phyloP scores from a whole-genome alignment of 2,888 invertebrate genomes.

The Phyllotreta striolata region DNA sequence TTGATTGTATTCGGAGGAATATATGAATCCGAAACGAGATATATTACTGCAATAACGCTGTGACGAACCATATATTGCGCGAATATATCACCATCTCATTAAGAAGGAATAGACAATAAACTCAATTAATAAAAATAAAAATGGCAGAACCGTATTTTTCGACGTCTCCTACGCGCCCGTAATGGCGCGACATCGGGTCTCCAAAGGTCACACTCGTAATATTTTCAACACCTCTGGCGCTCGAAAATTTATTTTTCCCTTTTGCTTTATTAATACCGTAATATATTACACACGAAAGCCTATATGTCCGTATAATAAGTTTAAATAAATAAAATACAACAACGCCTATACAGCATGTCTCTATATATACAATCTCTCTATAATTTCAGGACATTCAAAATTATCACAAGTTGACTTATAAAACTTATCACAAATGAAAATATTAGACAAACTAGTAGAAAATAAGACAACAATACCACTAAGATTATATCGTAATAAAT shows the following conservation, averaged over 20 bases:
- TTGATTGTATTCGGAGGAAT: constrained; percentile 19
- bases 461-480: too few relatives aligned
- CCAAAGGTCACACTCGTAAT: constrained; percentile 45
- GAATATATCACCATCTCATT: constrained; percentile 28
- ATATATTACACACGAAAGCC: too few relatives aligned
- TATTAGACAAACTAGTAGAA: too few relatives aligned
- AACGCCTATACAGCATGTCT: neutral
- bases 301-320: too few relatives aligned
- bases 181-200: constrained; percentile 46
- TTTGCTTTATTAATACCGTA: neutral
- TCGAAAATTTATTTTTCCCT: constrained; percentile 12
- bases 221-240: constrained; percentile 43
- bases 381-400: too few relatives aligned
- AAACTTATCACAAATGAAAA: too few relatives aligned
- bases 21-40: constrained; percentile 18
- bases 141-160: constrained; percentile 17
- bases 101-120: constrained; percentile 25
- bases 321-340: constrained; percentile 5
- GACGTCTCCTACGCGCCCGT: constrained; percentile 46
- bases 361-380: too few relatives aligned
- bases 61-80: constrained; percentile 20
- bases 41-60: constrained; percentile 17
- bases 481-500: too few relatives aligned
- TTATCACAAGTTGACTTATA: too few relatives aligned
- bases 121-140: constrained; percentile 28